Percentiles rank a stretch among this genome's conserved stretches.
Evolutionary conservation across 1,140 invertebrate species (phyloP).

Genomic region (Ganaspis sp.): DNA sequence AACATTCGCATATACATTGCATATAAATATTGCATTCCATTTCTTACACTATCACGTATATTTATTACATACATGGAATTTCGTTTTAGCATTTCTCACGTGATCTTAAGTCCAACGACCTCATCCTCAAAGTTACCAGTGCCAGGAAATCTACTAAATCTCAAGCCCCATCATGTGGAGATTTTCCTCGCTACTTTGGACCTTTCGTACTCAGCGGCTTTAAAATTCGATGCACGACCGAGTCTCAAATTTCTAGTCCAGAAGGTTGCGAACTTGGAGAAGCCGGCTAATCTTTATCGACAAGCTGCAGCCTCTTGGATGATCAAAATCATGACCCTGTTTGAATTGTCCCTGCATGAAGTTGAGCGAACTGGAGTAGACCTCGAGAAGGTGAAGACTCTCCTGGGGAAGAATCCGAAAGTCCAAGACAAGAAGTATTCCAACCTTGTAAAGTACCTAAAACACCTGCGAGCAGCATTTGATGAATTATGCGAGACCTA

Average conservation of each 20-base stretch:
- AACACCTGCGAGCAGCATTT: conserved; percentile 72
- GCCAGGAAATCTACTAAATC: conserved; percentile 44
- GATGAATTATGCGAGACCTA: conserved; percentile 81
- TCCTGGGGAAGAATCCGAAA: conserved; percentile 34
- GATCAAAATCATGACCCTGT: conserved; percentile 90
- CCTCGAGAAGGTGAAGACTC: conserved; percentile 80
- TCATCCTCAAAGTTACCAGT: conserved; percentile 74
- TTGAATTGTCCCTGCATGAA: conserved; percentile 80
- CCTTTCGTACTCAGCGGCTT: conserved; percentile 86
- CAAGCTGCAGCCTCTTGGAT: conserved; percentile 95
- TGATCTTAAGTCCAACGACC: conserved; percentile 71
- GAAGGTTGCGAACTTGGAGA: conserved; percentile 91
- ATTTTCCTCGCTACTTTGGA: conserved; percentile 86
- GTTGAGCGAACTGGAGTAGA: conserved; percentile 78
- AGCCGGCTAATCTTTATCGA: conserved; percentile 93
- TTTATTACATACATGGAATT: conserved; percentile 53
- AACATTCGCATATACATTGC: too few relatives aligned
- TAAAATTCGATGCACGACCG: conserved; percentile 91
- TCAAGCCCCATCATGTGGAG: conserved; percentile 62
- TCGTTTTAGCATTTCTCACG: conserved; percentile 66
- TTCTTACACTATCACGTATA: too few relatives aligned
- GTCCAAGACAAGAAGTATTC: conserved; percentile 43
- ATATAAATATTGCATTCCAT: too few relatives aligned
- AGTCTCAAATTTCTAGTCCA: conserved; percentile 95
- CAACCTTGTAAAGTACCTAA: conserved; percentile 61